Evolutionary conservation across 2,888 invertebrate genomes (phyloP), one percentile per base, ranked within the genome.

Genomic region (Plebejus anna): DNA sequence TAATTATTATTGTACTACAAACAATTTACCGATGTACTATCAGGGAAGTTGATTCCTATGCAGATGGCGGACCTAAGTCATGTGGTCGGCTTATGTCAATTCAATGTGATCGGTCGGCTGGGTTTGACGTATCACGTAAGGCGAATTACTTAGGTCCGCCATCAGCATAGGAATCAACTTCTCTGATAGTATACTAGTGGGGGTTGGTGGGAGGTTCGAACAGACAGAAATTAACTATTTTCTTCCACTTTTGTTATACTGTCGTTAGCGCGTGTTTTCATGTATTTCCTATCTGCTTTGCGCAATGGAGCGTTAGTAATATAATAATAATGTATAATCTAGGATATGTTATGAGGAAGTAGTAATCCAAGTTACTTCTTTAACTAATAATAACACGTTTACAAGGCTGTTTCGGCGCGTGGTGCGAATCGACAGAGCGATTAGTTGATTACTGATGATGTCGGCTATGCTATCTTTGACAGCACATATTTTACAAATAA

Each of bases 11-110:
- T 78, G 78, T 80, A 79, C 75, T 71, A 77, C 75, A 79, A 77
- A 81, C 81, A 81, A 81, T 80, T 78, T 80, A 80, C 81, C 80
- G 81, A 81, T 80, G 79, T 76, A 28, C 32, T 77, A 22, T 22
- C 22, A 22, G 22, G 22, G 22, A 22, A 22, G 22, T 22, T 22
- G 22, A 22, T 22, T 22, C 22, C 22, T 22, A 22, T 22, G 22
- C 22, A 22, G 22, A 22, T 22, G 22, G 22, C 22, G 22, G 22
- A 22, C 22, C 22, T 22, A 22, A 22, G 22, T 22, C 22, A 22
- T 22, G 22, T 22, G 22, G n/a, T n/a, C n/a, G n/a, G n/a, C n/a
- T n/a, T n/a, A n/a, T n/a, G n/a, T n/a, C n/a, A n/a, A n/a, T n/a
- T n/a, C n/a, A n/a, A n/a, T n/a, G n/a, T n/a, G n/a, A n/a, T n/a